Conservation (phyloP, 2,113 vertebrate species). For the Elgaria multicarinata region DNA sequence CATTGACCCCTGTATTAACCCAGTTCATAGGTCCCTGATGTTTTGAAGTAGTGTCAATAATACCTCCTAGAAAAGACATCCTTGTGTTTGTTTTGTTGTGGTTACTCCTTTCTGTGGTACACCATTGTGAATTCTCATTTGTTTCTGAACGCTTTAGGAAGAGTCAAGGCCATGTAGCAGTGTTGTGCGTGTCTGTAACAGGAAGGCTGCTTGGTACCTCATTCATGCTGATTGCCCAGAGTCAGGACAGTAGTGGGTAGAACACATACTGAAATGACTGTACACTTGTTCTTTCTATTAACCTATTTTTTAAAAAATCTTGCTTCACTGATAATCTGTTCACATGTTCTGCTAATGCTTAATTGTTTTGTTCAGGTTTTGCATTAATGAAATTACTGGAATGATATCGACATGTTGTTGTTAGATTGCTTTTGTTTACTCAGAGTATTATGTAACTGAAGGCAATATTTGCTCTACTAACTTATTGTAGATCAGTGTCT, state of each 20-base stretch:
- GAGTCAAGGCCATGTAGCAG: background rate
- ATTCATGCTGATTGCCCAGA: background rate
- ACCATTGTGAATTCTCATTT: background rate
- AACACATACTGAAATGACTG: background rate
- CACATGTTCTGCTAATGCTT: background rate
- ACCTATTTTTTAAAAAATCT: background rate
- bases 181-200: background rate
- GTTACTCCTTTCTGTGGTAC: background rate
- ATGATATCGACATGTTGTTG: background rate
- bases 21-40: background rate
- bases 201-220: background rate
- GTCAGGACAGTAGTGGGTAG: background rate
- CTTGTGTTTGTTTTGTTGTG: background rate
- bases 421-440: background rate
- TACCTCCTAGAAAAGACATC: background rate
- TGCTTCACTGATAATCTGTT: background rate
- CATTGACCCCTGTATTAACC: no score
- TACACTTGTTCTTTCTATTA: background rate
- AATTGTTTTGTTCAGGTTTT: conserved; percentile 14
- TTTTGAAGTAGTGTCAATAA: background rate
- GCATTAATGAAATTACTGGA: background rate
- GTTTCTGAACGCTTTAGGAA: background rate
- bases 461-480: background rate
- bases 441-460: background rate
- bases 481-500: background rate